Base-by-base conservation (phyloP, 2,888 invertebrate genomes). In the Psylliodes chrysocephalus region DNA sequence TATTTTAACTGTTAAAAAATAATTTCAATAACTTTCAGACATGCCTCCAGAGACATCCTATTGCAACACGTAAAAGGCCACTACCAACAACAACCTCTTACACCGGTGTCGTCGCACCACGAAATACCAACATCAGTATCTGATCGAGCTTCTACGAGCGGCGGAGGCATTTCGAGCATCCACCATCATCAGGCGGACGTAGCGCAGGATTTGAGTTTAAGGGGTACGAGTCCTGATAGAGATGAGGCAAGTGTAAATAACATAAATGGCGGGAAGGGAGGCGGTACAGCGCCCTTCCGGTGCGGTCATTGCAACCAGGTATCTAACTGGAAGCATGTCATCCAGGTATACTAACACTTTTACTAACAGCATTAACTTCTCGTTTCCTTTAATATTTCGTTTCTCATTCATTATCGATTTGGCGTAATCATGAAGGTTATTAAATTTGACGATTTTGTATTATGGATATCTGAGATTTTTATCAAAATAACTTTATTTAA, bases 291-390 rank as follows among this genome's bases (percentile, higher is more conserved):
- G 81, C 87, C 87, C 77, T 85, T 84, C 67, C 89, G 90, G 79
- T 91, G 91, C 84, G 91, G 91, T 74, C 91, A 91, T 84, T 91
- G 91, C 85, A 90, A 90, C 84, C 91, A 91, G 85, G 85, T 90
- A 79, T 91, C 91, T 74, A 91, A 91, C 85, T 91, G 91, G 91
- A 91, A 91, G 87, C 91, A 91, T 86, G 91, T 91, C 79, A 91
- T 91, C 84, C 91, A 91, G 90, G 91, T 91, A 87, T 84, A 84
- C 83, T 84, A 84, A 84, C 83, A 77, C 73, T 67, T 74, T 73
- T 77, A 80, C 78, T 79, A 79, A 80, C 79, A 67, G 61, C 14
- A 74, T 69, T 73, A 73, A 73, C 64, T 44, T 19, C 46, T n/a
- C n/a, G n/a, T n/a, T n/a, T n/a, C n/a, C n/a, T n/a, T n/a, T n/a